phyloP scores from a whole-genome alignment of 2,888 invertebrate genomes.

The Eristalis intricaria region DNA sequence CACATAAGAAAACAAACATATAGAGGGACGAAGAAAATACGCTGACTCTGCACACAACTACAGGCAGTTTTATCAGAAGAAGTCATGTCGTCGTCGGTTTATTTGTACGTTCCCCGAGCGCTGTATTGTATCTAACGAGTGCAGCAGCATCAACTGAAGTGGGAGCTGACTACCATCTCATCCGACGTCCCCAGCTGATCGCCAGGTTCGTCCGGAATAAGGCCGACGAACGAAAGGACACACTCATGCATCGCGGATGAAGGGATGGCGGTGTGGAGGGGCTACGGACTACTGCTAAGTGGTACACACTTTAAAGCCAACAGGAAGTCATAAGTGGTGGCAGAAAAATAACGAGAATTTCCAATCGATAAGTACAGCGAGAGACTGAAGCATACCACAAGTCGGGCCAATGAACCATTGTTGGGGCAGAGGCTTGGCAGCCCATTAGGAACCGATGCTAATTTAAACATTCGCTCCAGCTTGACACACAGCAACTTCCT shows the following conservation, averaged over 20 bases:
- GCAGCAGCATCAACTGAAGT: background rate
- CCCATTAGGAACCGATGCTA: constrained; percentile 51
- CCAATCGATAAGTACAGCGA: constrained; percentile 32
- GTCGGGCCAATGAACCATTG: constrained; percentile 34
- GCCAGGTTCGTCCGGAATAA: background rate
- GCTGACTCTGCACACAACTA: background rate
- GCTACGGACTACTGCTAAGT: background rate
- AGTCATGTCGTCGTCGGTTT: constrained; percentile 26
- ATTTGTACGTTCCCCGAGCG: constrained; percentile 15
- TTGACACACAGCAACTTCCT: background rate
- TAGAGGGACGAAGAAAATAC: background rate
- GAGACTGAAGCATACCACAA: constrained; percentile 6
- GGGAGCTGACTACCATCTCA: background rate
- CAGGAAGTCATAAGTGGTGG: constrained; percentile 11
- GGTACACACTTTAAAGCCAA: background rate
- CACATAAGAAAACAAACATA: background rate
- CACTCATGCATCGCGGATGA: background rate
- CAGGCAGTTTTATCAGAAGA: constrained; percentile 31
- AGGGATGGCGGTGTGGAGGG: background rate
- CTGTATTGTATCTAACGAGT: constrained; percentile 32
- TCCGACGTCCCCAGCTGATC: constrained; percentile 31
- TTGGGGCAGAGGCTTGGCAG: constrained; percentile 23
- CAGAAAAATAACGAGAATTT: background rate
- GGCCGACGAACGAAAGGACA: background rate
- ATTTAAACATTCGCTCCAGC: constrained; percentile 41